Base-by-base conservation (phyloP, 2,888 invertebrate species). In the Drosophila bunnanda region DNA sequence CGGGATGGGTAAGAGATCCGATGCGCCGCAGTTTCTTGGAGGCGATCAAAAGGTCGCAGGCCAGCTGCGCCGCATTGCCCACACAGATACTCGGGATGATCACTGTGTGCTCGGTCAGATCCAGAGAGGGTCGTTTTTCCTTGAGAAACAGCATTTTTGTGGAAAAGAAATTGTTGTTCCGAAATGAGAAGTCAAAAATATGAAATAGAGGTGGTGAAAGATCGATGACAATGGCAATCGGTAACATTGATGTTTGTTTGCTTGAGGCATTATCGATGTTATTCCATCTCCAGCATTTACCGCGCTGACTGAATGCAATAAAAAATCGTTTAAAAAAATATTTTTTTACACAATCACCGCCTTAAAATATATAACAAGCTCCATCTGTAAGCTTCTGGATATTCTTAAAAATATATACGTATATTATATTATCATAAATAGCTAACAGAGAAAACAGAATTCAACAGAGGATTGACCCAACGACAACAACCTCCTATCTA, bases 21-120 rank as follows among this genome's bases (percentile, higher is more conserved):
- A 95, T 93, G 91, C 95, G 95, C 70, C 94, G 93, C 89, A 96
- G 94, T 72, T 94, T 90, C 62, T 96, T 92, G 8, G 96, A 96
- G 10, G 96, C 94, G 80, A 98, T 95, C 9, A 98, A 90, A 83
- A 98, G 93, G 93, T 98, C 98, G 58, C 96, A 94, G 4, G 96
- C 94, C 68, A 98, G 93, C 93, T 98, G 98, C 0, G 96, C 97
- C 15, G 98, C 97, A 93, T 98, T 98, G 64, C 98, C 98, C n/a
- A 98, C 96, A 25, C 97, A 96, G 17, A 98, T 96, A 79, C 96
- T 95, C 0, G 98, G 97, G 59, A 96, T 92, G 66, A 96, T 93
- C n/a, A 96, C 91, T 9, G 94, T 95, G 80, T 94, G 95, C 50
- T 93, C 94, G 55, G 90, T 90, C 6, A 96, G 91, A 90, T 94